Conservation (phyloP, 2,113 vertebrate genomes). For the Lasiurus borealis region DNA sequence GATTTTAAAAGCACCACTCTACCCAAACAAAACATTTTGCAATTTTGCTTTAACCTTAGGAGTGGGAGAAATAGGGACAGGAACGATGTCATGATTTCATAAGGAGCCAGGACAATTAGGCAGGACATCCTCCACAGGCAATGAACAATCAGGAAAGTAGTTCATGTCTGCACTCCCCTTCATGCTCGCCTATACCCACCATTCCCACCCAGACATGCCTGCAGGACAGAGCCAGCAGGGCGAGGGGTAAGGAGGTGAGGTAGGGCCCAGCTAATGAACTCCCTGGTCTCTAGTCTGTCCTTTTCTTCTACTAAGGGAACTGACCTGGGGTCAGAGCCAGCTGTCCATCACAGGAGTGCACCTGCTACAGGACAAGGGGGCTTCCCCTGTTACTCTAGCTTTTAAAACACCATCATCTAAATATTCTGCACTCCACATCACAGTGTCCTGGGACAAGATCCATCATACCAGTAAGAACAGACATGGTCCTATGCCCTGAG, state of each 20-base stretch:
- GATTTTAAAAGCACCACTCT: background rate
- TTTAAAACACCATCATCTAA: background rate
- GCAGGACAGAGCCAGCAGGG: background rate
- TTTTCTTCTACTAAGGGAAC: background rate
- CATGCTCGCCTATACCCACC: fast-evolving
- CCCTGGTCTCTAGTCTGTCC: background rate
- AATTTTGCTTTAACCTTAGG: background rate
- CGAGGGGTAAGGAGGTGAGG: no score
- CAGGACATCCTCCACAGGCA: background rate
- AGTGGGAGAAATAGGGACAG: background rate
- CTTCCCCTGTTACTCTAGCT: no score
- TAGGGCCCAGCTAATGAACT: background rate
- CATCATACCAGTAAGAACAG: background rate
- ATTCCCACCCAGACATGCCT: no score
- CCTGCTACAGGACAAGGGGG: background rate
- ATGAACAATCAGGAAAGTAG: background rate
- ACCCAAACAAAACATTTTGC: background rate
- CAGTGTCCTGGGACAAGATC: background rate
- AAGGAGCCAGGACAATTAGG: background rate
- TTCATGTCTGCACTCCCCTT: background rate
- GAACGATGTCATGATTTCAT: background rate
- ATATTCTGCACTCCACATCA: background rate
- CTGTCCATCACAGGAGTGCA: background rate
- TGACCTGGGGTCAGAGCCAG: background rate
- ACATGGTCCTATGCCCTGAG: background rate